A percentile compares a stretch with the other conserved stretches of the same genome.
These are phyloP conservation scores for Malachius bipustulatus DNA, from an alignment of 2,888 invertebrate species.

Conservation along the genomic window DNA sequence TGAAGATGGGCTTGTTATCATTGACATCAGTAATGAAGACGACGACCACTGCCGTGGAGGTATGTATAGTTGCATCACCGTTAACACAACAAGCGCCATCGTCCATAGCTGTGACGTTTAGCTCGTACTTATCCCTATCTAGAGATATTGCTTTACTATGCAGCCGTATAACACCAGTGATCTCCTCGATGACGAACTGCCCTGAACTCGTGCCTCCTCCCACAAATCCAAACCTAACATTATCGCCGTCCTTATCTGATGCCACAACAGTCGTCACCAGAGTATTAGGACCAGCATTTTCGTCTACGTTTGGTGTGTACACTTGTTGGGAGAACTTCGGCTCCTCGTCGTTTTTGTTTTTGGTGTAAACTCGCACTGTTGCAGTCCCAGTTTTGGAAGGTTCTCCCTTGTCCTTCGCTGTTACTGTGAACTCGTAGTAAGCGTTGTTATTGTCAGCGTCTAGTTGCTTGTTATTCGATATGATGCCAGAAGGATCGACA, in stretches of 20 bases:
- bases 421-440: conserved; percentile 88
- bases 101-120: conserved; percentile 95
- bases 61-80: conserved; percentile 77
- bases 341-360: conserved; percentile 95
- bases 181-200: conserved; percentile 90
- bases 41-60: conserved; percentile 88
- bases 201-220: conserved; percentile 83
- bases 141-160: conserved; percentile 77
- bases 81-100: conserved; percentile 95
- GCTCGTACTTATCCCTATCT: conserved; percentile 86
- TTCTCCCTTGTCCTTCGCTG: conserved; percentile 90
- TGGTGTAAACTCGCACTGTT: conserved; percentile 91
- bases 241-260: conserved; percentile 94
- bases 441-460: conserved; percentile 96
- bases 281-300: conserved; percentile 90
- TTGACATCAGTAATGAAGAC: conserved; percentile 96
- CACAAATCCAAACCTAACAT: conserved; percentile 78
- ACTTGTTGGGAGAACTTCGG: conserved; percentile 95
- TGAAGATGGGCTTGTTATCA: conserved; percentile 92
- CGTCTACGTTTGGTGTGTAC: conserved; percentile 91
- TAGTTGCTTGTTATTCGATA: conserved; percentile 82
- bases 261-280: conserved; percentile 94
- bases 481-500: conserved; percentile 85
- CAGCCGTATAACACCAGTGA: conserved; percentile 84
- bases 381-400: conserved; percentile 87